Evolutionary conservation across 2,888 invertebrate genomes (phyloP).

Genomic region (Thera obeliscata): DNA sequence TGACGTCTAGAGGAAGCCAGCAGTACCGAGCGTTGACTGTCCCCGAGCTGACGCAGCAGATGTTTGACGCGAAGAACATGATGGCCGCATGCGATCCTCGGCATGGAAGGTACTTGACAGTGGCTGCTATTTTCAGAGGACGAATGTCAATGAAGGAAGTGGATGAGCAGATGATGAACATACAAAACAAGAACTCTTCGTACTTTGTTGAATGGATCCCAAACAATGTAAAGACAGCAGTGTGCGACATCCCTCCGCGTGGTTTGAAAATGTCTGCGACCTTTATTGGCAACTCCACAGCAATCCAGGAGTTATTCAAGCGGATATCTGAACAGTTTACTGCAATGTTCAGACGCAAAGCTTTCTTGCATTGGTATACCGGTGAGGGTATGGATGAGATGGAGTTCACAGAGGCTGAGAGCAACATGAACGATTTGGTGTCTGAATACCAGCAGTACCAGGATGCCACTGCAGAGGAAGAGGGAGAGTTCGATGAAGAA

Average conservation of each 20-base stretch:
- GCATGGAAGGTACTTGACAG: conserved; percentile 95
- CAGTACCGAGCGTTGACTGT: conserved; percentile 95
- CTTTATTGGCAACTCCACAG: conserved; percentile 91
- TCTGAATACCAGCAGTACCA: conserved; percentile 92
- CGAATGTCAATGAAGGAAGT: conserved; percentile 98
- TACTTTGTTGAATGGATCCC: conserved; percentile 91
- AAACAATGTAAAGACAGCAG: conserved; percentile 90
- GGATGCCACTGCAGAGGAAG: conserved; percentile 84
- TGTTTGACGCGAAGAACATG: conserved; percentile 98
- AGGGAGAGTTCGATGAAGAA: conserved; percentile 84
- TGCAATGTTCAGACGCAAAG: conserved; percentile 92
- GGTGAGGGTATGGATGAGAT: conserved; percentile 96
- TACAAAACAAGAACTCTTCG: conserved; percentile 89
- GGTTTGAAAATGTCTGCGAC: conserved; percentile 92
- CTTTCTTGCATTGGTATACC: conserved; percentile 93
- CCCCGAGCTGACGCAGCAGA: conserved; percentile 94
- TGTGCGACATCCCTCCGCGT: conserved; percentile 90
- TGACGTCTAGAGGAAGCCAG: conserved; percentile 93
- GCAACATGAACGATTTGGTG: conserved; percentile 95
- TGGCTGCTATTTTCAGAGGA: conserved; percentile 95
- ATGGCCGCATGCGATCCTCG: conserved; percentile 98
- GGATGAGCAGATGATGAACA: conserved; percentile 91
- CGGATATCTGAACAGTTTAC: conserved; percentile 90
- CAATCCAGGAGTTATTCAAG: conserved; percentile 91
- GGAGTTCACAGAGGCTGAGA: conserved; percentile 98